These are phyloP conservation scores for Otocyon megalotis DNA, from an alignment of 2,113 vertebrate species.

Conservation along the genomic window DNA sequence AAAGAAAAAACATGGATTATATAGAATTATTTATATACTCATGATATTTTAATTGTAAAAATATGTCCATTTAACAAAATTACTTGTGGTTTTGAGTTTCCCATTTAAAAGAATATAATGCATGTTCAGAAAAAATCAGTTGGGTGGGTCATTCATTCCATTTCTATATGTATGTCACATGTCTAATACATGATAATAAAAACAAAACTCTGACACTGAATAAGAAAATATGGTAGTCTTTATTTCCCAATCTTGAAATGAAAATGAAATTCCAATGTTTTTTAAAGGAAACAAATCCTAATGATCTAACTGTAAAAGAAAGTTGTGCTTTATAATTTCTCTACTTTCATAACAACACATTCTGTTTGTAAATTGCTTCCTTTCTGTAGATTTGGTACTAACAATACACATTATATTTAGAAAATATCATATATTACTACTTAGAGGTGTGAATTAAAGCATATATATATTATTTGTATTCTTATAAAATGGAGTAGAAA, in stretches of 20 bases:
- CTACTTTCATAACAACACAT: not conserved
- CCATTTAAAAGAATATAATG: conserved; percentile 49
- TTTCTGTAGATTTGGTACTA: not conserved
- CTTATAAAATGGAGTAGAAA: conserved; percentile 15
- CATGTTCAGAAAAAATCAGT: conserved; percentile 67
- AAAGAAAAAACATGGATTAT: conserved; percentile 39
- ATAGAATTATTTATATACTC: not conserved
- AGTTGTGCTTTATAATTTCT: not conserved
- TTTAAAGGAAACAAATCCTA: not conserved
- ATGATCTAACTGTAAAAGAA: conserved; percentile 1
- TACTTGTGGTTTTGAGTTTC: conserved; percentile 64
- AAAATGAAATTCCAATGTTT: conserved; percentile 55
- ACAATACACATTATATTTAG: not conserved
- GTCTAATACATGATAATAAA: conserved; percentile 79
- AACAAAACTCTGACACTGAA: conserved; percentile 73
- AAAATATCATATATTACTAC: not conserved
- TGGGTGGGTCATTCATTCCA: conserved; percentile 55
- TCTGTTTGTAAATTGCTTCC: not conserved
- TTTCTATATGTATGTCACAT: conserved; percentile 74
- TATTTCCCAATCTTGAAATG: conserved; percentile 55
- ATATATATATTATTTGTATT: not conserved
- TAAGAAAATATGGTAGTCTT: conserved; percentile 4
- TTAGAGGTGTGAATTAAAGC: conserved; percentile 49
- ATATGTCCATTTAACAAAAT: conserved; percentile 21
- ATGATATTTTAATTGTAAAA: conserved; percentile 58